These are phyloP conservation scores for Lophotriccus pileatus DNA, from an alignment of 2,797 vertebrate species.

Conservation along the genomic window DNA sequence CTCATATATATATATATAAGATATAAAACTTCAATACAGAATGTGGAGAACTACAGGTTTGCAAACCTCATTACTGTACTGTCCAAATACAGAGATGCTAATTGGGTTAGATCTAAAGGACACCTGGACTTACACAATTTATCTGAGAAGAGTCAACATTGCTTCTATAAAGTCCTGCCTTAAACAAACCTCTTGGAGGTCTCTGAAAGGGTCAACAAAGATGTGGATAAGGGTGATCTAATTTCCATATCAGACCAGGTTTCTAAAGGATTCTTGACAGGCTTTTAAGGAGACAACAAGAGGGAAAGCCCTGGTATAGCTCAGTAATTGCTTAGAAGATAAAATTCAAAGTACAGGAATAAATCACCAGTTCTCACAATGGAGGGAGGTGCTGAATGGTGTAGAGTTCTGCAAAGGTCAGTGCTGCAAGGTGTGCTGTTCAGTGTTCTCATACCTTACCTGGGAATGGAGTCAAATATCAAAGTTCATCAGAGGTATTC, in stretches of 20 bases:
- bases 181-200: slow-evolving; percentile 23
- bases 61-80: neutral
- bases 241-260: neutral
- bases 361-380: neutral
- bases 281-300: neutral
- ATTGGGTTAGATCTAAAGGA: slow-evolving; percentile 3
- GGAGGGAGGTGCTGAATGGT: neutral
- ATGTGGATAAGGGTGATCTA: neutral
- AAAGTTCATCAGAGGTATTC: neutral
- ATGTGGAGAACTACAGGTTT: neutral
- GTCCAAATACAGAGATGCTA: neutral
- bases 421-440: neutral
- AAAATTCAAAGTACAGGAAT: neutral
- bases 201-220: slow-evolving; percentile 2
- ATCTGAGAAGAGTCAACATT: slow-evolving; percentile 12
- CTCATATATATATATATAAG: neutral
- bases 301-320: neutral
- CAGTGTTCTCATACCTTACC: neutral
- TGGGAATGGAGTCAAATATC: neutral
- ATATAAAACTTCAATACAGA: neutral
- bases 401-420: neutral
- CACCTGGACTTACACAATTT: neutral
- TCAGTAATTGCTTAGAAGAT: neutral
- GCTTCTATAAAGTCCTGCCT: neutral
- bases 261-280: neutral